Base-by-base conservation (phyloP, 2,113 vertebrate species). In the Psittacula cyanocephala region DNA sequence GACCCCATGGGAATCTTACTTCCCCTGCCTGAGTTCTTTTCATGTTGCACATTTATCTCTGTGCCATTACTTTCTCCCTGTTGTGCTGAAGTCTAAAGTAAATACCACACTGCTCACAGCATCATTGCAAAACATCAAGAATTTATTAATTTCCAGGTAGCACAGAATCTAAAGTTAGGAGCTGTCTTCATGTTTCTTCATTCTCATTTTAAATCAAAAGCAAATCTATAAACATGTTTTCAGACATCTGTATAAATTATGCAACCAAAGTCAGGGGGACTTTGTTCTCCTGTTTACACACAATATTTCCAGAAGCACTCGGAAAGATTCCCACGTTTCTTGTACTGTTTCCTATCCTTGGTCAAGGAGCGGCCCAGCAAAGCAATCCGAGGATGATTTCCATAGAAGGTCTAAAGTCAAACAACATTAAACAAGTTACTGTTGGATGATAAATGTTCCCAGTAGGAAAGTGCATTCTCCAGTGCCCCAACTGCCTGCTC, bases 301-400 rank as follows among this genome's bases (percentile, higher is more conserved):
- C 98, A 98, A 1, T 98, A 98, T 89, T 98, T 98, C 98, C 98
- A 98, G 96, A 98, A 98, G 89, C 98, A 98, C 35, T 98, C 97
- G 0, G 97, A 96, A 43, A 97, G 86, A 22, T 93, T 88, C 29
- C 91, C 93, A 4, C 96, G 97, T 91, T 98, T 98, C 90, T 96
- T 95, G 31, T 89, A 81, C 49, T 96, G 96, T 74, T 97, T 98
- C 79, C 96, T 96, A 57, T 94, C 88, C 93, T 96, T 96, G 64
- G 72, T 80, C 91, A 97, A 53, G 75, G 98, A 76, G 19, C 82
- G 97, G 39, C 95, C 96, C 92, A 97, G 84, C 59, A 97, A 37
- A 62, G 94, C 92, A 13, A 90, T 47, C 53, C 35, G 91, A n/a
- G 96, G 91, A 14, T 95, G 94, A 27, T 88, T 97, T 88, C 89